phyloP scores from a whole-genome alignment of 2,113 vertebrate species.

The Vidua chalybeata region DNA sequence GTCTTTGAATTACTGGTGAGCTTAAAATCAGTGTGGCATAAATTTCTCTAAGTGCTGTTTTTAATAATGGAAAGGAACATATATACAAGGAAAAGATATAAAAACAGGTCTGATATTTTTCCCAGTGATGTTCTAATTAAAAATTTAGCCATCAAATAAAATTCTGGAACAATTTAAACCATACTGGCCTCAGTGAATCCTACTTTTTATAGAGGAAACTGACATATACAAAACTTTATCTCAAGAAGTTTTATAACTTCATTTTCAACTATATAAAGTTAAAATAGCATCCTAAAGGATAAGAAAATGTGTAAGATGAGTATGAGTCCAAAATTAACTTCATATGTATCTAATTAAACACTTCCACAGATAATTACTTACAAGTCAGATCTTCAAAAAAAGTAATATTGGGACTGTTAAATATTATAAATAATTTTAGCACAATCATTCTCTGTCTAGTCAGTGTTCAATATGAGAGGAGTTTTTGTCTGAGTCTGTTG shows the following conservation, averaged over 20 bases:
- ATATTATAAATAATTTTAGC: background rate
- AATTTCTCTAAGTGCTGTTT: background rate
- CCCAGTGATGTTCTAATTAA: background rate
- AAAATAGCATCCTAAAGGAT: background rate
- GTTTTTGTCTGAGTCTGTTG: background rate
- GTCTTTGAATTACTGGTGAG: background rate
- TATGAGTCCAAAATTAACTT: background rate
- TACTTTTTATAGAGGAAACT: background rate
- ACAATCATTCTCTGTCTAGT: background rate
- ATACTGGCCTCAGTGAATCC: background rate
- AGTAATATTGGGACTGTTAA: background rate
- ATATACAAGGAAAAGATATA: background rate
- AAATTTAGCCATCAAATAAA: background rate
- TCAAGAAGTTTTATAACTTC: background rate
- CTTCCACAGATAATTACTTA: background rate
- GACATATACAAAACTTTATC: background rate
- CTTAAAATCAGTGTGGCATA: background rate
- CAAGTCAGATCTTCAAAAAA: background rate
- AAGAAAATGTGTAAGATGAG: background rate
- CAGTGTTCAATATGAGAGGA: background rate
- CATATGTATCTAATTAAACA: background rate
- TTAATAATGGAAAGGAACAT: background rate
- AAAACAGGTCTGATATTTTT: background rate
- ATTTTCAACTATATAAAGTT: background rate
- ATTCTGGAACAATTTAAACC: background rate